Evolutionary conservation across 2,888 invertebrate genomes (phyloP).

Genomic region (Lasioglossum figueresi): DNA sequence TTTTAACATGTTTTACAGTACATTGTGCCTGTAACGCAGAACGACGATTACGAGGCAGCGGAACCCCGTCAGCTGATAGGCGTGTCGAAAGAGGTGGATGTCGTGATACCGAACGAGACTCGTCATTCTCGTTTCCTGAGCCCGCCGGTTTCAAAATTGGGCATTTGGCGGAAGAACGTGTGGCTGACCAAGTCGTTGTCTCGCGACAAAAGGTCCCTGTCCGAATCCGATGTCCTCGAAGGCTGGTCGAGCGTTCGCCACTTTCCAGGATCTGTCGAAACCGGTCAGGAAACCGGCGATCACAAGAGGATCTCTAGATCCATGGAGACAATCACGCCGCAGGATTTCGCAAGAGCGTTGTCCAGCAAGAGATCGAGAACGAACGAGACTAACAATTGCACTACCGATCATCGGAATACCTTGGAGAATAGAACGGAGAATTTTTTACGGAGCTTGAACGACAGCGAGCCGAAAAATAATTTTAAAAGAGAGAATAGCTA

Average conservation of each 20-base stretch:
- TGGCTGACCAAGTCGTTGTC: slow-evolving; percentile 76
- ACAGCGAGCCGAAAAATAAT: slow-evolving; percentile 39
- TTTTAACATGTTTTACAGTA: slow-evolving; percentile 19
- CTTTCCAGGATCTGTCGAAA: slow-evolving; percentile 41
- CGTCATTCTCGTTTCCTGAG: slow-evolving; percentile 68
- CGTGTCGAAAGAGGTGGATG: slow-evolving; percentile 75
- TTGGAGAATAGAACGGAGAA: slow-evolving; percentile 23
- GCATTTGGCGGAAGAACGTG: slow-evolving; percentile 76
- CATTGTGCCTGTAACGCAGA: slow-evolving; percentile 15
- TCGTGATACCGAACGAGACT: slow-evolving; percentile 76
- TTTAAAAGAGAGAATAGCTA: slow-evolving; percentile 51
- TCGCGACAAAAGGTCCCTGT: slow-evolving; percentile 53
- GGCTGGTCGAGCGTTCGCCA: slow-evolving; percentile 17
- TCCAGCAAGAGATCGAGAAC: slow-evolving; percentile 34
- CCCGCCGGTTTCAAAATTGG: slow-evolving; percentile 61
- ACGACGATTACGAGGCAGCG: slow-evolving; percentile 71
- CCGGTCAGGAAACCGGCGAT: slow-evolving; percentile 9
- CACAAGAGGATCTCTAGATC: slow-evolving; percentile 37
- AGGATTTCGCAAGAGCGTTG: slow-evolving; percentile 69
- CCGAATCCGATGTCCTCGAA: not conserved
- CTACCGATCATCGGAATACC: slow-evolving; percentile 31
- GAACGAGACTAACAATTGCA: slow-evolving; percentile 49
- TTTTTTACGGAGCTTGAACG: not conserved
- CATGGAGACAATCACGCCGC: slow-evolving; percentile 67
- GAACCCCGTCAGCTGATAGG: slow-evolving; percentile 75